A percentile compares a stretch with the other conserved stretches of the same genome.
These are phyloP conservation scores for Pristionchus mayeri DNA, from an alignment of 2,888 invertebrate genomes.

Conservation along the genomic window DNA sequence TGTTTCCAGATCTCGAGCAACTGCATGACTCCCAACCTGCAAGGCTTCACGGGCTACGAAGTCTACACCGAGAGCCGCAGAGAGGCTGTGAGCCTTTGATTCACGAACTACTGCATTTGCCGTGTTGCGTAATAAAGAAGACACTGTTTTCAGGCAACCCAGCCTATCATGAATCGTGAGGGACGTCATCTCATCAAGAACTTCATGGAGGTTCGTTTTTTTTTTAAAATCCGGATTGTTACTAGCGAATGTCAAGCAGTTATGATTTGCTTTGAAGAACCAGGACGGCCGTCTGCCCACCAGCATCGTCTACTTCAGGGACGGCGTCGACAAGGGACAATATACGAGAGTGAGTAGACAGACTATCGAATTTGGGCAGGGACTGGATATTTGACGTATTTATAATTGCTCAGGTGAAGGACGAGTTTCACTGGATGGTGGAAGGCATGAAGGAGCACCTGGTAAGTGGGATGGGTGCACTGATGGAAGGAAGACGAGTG, in stretches of 20 bases:
- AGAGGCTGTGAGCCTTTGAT: neutral
- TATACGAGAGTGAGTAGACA: neutral
- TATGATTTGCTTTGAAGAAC: neutral
- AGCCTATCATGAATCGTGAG: neutral
- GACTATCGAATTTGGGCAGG: too few relatives aligned
- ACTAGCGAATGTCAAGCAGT: too few relatives aligned
- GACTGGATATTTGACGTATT: too few relatives aligned
- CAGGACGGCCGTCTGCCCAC: neutral
- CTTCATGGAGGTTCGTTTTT: neutral
- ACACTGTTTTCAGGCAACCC: neutral
- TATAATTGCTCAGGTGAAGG: neutral
- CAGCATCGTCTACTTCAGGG: constrained; percentile 15
- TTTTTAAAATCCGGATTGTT: too few relatives aligned
- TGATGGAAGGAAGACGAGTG: too few relatives aligned
- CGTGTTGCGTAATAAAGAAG: neutral
- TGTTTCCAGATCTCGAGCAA: neutral
- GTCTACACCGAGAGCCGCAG: neutral
- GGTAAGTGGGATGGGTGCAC: neutral
- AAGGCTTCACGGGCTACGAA: neutral
- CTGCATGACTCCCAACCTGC: neutral
- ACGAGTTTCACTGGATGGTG: neutral
- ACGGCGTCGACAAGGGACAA: constrained; percentile 24
- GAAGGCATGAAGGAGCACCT: neutral
- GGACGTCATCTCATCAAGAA: neutral
- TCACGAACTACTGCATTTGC: neutral